These are phyloP conservation scores for Sinocyclocheilus grahami DNA, from an alignment of 2,113 vertebrate species.

Conservation along the genomic window DNA sequence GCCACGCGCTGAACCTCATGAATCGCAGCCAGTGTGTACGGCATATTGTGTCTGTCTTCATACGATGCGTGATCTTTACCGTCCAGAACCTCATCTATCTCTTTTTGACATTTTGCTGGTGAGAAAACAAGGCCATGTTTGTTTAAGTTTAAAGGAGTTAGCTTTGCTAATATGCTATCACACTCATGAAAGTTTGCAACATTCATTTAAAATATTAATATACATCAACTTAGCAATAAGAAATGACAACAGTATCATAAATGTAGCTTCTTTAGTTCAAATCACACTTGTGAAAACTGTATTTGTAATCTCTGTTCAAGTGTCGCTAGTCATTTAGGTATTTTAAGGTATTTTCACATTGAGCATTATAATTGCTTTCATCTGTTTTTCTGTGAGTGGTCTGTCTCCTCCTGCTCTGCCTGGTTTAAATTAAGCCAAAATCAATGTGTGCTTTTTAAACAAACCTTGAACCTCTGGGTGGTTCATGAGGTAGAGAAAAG, in stretches of 20 bases:
- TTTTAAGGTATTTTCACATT: no score
- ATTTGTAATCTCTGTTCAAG: not conserved
- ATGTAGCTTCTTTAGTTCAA: not conserved
- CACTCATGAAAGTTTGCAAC: not conserved
- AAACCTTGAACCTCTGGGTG: constrained; percentile 59
- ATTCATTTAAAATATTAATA: not conserved
- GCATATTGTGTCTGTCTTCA: constrained; percentile 64
- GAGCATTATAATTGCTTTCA: not conserved
- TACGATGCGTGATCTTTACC: constrained; percentile 43
- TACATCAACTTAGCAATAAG: not conserved
- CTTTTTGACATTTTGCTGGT: constrained; percentile 56
- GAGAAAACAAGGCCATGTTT: not conserved
- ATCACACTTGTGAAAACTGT: not conserved
- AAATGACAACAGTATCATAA: not conserved
- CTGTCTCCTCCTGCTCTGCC: not conserved
- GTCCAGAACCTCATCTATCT: constrained; percentile 61
- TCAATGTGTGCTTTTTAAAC: not conserved
- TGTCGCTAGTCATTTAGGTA: not conserved
- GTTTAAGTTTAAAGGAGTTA: not conserved
- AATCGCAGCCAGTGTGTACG: constrained; percentile 61
- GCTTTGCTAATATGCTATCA: constrained; percentile 8
- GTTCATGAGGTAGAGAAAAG: constrained; percentile 58
- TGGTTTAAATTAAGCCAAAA: not conserved
- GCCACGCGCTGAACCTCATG: constrained; percentile 64
- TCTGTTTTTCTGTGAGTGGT: not conserved